A percentile compares a stretch with the other conserved stretches of the same genome.
phyloP scores from a whole-genome alignment of 2,797 vertebrate genomes.

The Micromesistius poutassou region DNA sequence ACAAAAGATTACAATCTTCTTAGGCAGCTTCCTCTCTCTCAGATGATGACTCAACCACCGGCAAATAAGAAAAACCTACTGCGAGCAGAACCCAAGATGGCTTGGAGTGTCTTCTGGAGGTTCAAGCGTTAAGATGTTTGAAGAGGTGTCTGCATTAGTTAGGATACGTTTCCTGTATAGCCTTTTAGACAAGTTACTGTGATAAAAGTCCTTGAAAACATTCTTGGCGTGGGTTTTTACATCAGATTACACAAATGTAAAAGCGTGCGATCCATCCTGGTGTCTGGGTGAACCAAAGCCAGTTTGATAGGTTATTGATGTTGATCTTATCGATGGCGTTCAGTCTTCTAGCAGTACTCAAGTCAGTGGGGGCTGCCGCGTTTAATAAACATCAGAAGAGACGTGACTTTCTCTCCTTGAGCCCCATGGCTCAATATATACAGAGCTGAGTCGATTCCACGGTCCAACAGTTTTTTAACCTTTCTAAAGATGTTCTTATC shows the following conservation, averaged over 20 bases:
- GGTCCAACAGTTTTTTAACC: not conserved
- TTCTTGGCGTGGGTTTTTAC: not conserved
- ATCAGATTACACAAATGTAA: not conserved
- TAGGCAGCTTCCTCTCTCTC: not conserved
- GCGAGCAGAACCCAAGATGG: not conserved
- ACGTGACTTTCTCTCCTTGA: not conserved
- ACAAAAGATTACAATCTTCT: not conserved
- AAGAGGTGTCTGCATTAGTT: not conserved
- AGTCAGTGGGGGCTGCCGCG: not conserved
- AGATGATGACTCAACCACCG: not conserved
- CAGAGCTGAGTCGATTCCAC: not conserved
- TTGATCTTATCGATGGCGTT: not conserved
- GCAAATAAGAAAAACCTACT: not conserved
- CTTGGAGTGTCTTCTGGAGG: not conserved
- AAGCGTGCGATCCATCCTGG: not conserved
- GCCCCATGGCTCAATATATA: not conserved
- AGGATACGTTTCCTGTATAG: not conserved
- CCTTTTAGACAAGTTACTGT: not conserved
- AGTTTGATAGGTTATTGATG: not conserved
- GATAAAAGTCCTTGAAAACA: not conserved
- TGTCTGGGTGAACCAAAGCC: not conserved
- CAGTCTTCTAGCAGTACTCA: not conserved
- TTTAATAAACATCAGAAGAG: too few species aligned
- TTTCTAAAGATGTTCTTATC: not conserved
- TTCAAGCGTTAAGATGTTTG: not conserved